Evolutionary conservation across 2,113 vertebrate genomes (phyloP).

Genomic region (Erythrocebus patas): DNA sequence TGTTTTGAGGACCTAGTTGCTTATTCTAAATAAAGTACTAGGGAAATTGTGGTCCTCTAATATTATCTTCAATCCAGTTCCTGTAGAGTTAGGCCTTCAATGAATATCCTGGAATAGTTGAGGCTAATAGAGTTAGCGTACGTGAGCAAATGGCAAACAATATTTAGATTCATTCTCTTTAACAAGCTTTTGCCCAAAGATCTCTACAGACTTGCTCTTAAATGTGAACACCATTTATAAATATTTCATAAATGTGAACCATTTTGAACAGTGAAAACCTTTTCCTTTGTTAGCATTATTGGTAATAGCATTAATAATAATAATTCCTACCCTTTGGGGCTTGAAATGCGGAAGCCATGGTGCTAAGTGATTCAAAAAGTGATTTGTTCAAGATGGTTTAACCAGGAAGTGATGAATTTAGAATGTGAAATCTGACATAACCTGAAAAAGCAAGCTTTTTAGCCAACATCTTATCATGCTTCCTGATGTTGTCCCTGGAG

Average conservation of each 20-base stretch:
- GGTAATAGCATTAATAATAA: background rate
- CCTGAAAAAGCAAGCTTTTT: background rate
- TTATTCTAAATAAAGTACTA: background rate
- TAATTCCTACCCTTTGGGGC: background rate
- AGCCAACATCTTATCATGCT: rapidly evolving
- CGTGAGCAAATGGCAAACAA: background rate
- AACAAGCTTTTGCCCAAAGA: background rate
- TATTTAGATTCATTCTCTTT: background rate
- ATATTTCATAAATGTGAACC: background rate
- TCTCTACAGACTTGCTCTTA: background rate
- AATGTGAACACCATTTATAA: background rate
- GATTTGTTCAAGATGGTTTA: background rate
- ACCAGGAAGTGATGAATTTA: background rate
- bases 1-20: background rate
- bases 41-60: background rate
- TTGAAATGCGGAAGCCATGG: background rate
- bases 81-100: background rate
- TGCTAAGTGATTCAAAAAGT: background rate
- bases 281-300: background rate
- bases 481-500: background rate
- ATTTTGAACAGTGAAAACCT: background rate
- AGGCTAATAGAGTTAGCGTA: background rate
- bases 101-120: background rate
- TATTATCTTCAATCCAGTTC: background rate
- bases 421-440: background rate